Conservation (phyloP, 2,797 vertebrate genomes). For the Limnodromus scolopaceus region DNA sequence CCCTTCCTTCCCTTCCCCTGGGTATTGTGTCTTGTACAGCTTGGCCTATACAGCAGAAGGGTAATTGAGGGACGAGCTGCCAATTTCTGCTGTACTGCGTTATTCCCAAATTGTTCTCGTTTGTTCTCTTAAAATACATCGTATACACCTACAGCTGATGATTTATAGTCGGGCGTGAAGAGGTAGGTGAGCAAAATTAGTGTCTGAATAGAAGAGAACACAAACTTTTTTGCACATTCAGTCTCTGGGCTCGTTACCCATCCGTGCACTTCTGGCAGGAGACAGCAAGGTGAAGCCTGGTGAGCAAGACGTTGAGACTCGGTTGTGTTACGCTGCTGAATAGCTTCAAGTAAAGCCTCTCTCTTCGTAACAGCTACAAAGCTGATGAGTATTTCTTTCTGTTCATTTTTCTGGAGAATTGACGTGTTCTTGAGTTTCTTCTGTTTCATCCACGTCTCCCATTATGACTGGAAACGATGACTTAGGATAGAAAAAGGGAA, state of each 20-base stretch:
- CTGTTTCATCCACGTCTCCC: not conserved
- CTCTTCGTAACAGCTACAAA: fast-evolving
- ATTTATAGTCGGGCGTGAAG: not conserved
- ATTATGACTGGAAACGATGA: fast-evolving
- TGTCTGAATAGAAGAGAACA: not conserved
- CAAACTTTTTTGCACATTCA: not conserved
- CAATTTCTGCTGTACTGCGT: not conserved
- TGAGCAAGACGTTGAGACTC: fast-evolving
- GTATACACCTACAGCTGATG: not conserved
- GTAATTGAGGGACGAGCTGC: not conserved
- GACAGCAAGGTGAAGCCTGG: not conserved
- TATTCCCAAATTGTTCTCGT: not conserved
- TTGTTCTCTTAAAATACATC: not conserved
- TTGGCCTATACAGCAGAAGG: not conserved
- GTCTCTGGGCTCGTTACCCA: not conserved
- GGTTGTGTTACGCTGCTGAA: fast-evolving
- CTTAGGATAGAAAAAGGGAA: not conserved
- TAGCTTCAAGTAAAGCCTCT: not conserved
- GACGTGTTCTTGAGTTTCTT: not conserved
- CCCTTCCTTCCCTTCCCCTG: too few species aligned
- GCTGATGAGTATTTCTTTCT: not conserved
- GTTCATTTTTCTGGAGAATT: not conserved
- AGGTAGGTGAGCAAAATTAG: not conserved
- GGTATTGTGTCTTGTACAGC: not conserved
- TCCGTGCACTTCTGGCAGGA: not conserved